Evolutionary conservation across 2,113 vertebrate species (phyloP).

Genomic region (Tyrannus savana): DNA sequence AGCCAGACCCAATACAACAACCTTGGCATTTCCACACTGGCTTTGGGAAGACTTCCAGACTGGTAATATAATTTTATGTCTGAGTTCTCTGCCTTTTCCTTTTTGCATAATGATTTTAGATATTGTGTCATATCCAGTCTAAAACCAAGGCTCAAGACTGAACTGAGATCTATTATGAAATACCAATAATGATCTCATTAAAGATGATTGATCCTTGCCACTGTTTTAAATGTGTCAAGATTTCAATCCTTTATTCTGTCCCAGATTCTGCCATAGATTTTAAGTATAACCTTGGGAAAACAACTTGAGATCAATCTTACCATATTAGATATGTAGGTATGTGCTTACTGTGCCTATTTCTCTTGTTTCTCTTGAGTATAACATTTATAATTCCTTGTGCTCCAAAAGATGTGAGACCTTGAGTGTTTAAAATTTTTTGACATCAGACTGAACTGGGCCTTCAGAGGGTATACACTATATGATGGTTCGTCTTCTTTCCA

Average conservation of each 20-base stretch:
- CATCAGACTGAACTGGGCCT: neutral
- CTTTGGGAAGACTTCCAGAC: neutral
- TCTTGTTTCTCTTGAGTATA: neutral
- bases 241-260: neutral
- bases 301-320: neutral
- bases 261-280: neutral
- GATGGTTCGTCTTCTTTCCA: rapidly evolving
- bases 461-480: no score
- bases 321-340: neutral
- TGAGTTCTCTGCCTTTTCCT: neutral
- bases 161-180: neutral
- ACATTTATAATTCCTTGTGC: neutral
- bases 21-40: neutral
- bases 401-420: neutral
- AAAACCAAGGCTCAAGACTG: neutral
- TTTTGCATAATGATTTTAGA: neutral
- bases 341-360: neutral
- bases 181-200: neutral
- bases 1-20: neutral
- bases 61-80: neutral
- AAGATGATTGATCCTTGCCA: neutral
- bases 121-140: neutral
- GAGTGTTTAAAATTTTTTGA: neutral
- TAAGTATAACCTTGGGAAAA: neutral
- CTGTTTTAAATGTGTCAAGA: neutral